Evolutionary conservation across 2,888 invertebrate species (phyloP).

Genomic region (Rhingia rostrata): DNA sequence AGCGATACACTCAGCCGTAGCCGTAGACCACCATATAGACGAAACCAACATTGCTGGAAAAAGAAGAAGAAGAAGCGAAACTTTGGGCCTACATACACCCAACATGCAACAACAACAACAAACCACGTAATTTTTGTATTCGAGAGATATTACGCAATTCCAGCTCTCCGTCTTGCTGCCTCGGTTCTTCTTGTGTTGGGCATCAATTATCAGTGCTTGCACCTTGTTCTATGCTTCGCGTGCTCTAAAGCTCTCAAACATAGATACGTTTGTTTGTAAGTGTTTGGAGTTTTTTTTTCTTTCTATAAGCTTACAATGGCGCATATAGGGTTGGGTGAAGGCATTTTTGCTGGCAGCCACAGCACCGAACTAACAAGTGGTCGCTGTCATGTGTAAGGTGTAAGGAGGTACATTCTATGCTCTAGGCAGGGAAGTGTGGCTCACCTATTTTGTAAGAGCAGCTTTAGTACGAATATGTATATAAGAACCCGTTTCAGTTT

Average conservation of each 20-base stretch:
- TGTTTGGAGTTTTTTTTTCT: constrained; percentile 11
- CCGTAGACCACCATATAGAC: constrained; percentile 29
- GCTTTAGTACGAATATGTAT: constrained; percentile 45
- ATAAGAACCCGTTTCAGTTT: constrained; percentile 56
- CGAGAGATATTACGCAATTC: constrained; percentile 17
- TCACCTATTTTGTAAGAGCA: constrained; percentile 67
- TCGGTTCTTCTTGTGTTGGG: constrained; percentile 52
- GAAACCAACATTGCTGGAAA: constrained; percentile 9
- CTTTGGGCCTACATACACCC: constrained; percentile 8
- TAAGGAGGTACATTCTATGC: constrained; percentile 46
- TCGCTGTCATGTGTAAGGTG: constrained; percentile 24
- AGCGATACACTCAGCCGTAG: constrained; percentile 11
- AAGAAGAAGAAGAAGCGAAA: constrained; percentile 33
- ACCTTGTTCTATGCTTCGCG: constrained; percentile 67
- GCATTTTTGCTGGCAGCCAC: constrained; percentile 21
- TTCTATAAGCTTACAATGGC: constrained; percentile 47
- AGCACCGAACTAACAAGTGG: constrained; percentile 48
- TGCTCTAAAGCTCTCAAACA: constrained; percentile 57
- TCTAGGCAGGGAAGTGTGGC: constrained; percentile 66
- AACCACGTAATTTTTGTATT: background rate
- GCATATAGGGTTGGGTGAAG: constrained; percentile 52
- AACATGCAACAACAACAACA: background rate
- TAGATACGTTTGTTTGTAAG: constrained; percentile 7
- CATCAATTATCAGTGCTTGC: constrained; percentile 66
- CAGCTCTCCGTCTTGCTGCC: constrained; percentile 45